phyloP scores from a whole-genome alignment of 2,113 vertebrate genomes.

The Microtus richardsoni region DNA sequence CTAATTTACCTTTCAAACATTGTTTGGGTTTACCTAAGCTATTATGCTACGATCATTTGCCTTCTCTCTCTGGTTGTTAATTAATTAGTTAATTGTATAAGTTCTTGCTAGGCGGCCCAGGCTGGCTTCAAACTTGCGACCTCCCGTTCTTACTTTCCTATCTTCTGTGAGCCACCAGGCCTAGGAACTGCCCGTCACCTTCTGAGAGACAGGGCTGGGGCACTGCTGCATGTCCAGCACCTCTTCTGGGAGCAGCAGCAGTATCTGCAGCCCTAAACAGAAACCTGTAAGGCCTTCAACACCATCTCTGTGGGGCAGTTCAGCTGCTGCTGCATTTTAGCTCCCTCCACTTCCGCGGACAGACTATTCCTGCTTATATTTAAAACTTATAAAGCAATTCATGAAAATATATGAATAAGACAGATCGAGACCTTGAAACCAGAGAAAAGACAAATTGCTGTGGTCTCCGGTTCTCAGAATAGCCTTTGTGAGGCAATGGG shows the following conservation, averaged over 20 bases:
- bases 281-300: neutral
- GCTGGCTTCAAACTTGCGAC: neutral
- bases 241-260: neutral
- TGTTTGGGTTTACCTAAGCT: neutral
- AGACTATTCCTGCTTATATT: constrained; percentile 9
- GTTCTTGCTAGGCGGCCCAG: neutral
- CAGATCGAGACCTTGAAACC: neutral
- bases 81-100: neutral
- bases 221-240: neutral
- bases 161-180: neutral
- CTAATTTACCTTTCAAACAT: neutral
- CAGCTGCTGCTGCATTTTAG: neutral
- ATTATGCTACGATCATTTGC: too few species aligned
- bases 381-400: constrained; percentile 35
- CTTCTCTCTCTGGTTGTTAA: neutral
- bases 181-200: neutral
- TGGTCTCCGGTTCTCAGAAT: neutral
- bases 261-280: neutral
- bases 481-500: neutral
- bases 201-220: neutral
- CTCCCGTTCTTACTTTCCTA: neutral
- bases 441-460: constrained; percentile 61
- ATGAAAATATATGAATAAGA: constrained; percentile 22
- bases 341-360: neutral
- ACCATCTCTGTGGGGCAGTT: neutral